These are phyloP conservation scores for Trematocara unimaculatum DNA, from an alignment of 2,113 vertebrate genomes.

Conservation along the genomic window DNA sequence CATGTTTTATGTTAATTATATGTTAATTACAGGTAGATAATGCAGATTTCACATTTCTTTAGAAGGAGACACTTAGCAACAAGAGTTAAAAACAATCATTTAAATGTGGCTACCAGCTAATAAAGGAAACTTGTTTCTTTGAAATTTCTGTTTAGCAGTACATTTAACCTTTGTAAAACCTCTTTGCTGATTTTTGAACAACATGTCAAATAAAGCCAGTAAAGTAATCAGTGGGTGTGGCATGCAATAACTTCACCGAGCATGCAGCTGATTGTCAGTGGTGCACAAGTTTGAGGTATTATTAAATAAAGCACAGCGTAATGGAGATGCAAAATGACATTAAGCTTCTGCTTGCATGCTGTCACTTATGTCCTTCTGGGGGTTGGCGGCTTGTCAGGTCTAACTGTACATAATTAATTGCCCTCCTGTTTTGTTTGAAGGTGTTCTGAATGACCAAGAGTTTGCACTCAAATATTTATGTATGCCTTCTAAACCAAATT, in stretches of 20 bases:
- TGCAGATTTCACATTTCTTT: not conserved
- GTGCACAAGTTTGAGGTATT: slow-evolving; percentile 17
- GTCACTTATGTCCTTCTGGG: slow-evolving; percentile 58
- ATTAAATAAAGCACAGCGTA: slow-evolving; percentile 54
- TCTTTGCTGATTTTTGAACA: not conserved
- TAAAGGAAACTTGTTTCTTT: not conserved
- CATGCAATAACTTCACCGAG: not conserved
- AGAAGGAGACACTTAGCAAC: not conserved
- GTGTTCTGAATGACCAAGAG: slow-evolving; percentile 51
- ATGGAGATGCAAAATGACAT: slow-evolving; percentile 57
- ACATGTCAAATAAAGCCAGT: not conserved
- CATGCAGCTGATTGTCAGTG: slow-evolving; percentile 23
- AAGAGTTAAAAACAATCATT: not conserved
- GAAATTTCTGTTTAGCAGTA: not conserved
- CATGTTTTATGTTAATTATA: not conserved
- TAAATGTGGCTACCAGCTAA: not conserved
- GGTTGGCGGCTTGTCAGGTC: slow-evolving; percentile 54
- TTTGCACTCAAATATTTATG: slow-evolving; percentile 68
- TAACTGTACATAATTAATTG: slow-evolving; percentile 69
- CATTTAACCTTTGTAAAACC: not conserved
- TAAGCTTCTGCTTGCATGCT: slow-evolving; percentile 34
- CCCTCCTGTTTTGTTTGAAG: slow-evolving; percentile 42
- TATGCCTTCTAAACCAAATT: slow-evolving; percentile 71
- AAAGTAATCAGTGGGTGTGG: not conserved
- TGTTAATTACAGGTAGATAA: not conserved